A percentile compares a stretch with the other conserved stretches of the same genome.
Conservation (phyloP, 92 coral and sea anemone species). For the Chrysogorgia sp. region DNA sequence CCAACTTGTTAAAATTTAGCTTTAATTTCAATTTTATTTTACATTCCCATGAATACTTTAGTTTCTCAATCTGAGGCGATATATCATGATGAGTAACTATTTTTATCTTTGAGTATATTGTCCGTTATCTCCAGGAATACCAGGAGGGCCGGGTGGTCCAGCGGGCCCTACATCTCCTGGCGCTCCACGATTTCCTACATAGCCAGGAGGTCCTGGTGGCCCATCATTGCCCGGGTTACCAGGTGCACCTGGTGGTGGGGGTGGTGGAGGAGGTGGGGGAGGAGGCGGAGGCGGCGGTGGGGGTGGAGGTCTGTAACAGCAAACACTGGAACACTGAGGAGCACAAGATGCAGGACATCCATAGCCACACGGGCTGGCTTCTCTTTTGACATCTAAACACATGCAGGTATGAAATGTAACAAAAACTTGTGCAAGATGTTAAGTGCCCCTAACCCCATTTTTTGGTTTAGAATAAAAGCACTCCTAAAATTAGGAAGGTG, state of each 20-base stretch:
- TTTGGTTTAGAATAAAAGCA: too few relatives aligned
- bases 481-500: too few relatives aligned
- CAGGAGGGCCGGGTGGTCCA: slow-evolving; percentile 60
- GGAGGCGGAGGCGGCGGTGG: slow-evolving; percentile 90
- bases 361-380: slow-evolving; percentile 92
- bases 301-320: slow-evolving; percentile 90
- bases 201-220: slow-evolving; percentile 83
- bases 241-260: slow-evolving; percentile 84
- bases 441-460: background rate
- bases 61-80: too few relatives aligned
- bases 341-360: slow-evolving; percentile 81
- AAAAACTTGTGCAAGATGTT: too few relatives aligned
- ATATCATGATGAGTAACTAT: background rate
- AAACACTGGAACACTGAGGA: slow-evolving; percentile 70
- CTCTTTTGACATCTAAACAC: slow-evolving; percentile 75
- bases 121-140: slow-evolving; percentile 60
- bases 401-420: too few relatives aligned
- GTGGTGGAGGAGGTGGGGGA: slow-evolving; percentile 81
- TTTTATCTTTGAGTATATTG: slow-evolving; percentile 8
- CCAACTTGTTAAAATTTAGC: too few relatives aligned
- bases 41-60: background rate
- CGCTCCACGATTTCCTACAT: slow-evolving; percentile 70
- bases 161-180: slow-evolving; percentile 88
- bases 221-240: slow-evolving; percentile 81
- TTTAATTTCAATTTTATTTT: background rate